phyloP scores from a whole-genome alignment of 2,888 invertebrate species.

The Athalia rosae region DNA sequence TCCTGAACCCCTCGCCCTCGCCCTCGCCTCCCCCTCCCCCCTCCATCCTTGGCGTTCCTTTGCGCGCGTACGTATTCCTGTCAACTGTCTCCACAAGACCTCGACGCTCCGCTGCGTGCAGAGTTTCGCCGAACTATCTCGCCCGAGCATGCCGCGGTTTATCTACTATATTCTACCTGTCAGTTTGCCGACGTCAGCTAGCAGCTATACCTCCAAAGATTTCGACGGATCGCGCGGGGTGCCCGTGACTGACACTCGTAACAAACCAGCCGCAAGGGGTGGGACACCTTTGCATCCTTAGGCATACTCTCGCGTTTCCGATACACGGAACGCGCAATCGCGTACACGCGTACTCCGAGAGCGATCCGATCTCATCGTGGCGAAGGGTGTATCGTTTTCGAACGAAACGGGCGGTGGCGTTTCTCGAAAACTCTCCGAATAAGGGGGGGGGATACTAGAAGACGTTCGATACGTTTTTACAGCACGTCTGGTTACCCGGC shows the following conservation, averaged over 20 bases:
- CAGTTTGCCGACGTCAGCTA: background rate
- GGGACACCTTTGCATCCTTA: background rate
- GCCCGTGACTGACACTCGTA: slow-evolving; percentile 23
- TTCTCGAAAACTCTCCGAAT: too few species aligned
- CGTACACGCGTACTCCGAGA: background rate
- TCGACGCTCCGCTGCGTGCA: slow-evolving; percentile 17
- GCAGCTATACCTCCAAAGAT: background rate
- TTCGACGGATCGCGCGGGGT: slow-evolving; percentile 14
- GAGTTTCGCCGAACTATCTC: slow-evolving; percentile 37
- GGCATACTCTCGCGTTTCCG: background rate
- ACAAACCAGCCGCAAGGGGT: background rate
- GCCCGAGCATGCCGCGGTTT: slow-evolving; percentile 21
- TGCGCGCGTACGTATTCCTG: slow-evolving; percentile 32
- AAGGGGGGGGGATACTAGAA: background rate
- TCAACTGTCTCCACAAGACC: slow-evolving; percentile 28
- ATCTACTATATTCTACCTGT: slow-evolving; percentile 22
- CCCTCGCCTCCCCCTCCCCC: background rate
- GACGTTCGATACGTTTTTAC: slow-evolving; percentile 39
- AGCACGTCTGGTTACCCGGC: slow-evolving; percentile 26
- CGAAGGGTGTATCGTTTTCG: background rate
- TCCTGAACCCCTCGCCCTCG: background rate
- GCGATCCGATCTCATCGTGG: background rate
- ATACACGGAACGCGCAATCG: background rate
- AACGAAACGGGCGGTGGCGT: background rate
- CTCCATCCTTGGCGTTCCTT: slow-evolving; percentile 19